Evolutionary conservation across 1,140 invertebrate genomes (phyloP), one percentile per base, ranked within the genome.

Genomic region (Vollenhovia emeryi): DNA sequence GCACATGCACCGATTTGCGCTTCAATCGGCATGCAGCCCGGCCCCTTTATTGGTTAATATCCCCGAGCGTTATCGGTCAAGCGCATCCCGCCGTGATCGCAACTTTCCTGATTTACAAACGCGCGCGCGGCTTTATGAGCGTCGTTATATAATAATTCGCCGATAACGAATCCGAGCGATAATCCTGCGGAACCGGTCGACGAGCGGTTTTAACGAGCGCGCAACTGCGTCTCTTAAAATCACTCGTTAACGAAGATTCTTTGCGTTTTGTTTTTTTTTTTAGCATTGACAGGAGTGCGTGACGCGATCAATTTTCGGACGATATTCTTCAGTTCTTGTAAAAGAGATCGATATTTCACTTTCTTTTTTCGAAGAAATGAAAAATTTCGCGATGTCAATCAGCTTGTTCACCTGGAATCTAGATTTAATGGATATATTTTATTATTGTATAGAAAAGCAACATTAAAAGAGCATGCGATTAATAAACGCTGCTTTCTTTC

Each of bases 1-100:
- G 57, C 87, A 89, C 87, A 74, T 76, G 82, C 78, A 82, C 36
- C 78, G 66, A 82, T 82, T n/a, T 73, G 78, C 66, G 40, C n/a
- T 57, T 66, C 36, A 71, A 71, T 73, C 50, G 50, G 27, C 27
- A 9, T 52, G 45, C 24, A 80, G n/a, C 6, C 15, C 7, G 24
- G 9, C 3, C 78, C 78, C 66, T 82, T 48, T 82, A 82, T 82
- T 82, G 48, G 24, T 59, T 73, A 73, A 73, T 73, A 73, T 45
- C 66, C 66, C 40, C 50, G 30, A 82, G 36, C 78, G 27, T 73
- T 82, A 57, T 73, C 66, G 66, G 27, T 73, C 50, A 43, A 30
- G 43, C 13, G 50, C 50, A n/a, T 59, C 55, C 24, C 50, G 21
- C 36, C 78, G 36, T 82, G 24, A 55, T 71, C 64, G 11, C 78